Evolutionary conservation across 2,797 vertebrate species (phyloP).

Genomic region (Chelon auratus): DNA sequence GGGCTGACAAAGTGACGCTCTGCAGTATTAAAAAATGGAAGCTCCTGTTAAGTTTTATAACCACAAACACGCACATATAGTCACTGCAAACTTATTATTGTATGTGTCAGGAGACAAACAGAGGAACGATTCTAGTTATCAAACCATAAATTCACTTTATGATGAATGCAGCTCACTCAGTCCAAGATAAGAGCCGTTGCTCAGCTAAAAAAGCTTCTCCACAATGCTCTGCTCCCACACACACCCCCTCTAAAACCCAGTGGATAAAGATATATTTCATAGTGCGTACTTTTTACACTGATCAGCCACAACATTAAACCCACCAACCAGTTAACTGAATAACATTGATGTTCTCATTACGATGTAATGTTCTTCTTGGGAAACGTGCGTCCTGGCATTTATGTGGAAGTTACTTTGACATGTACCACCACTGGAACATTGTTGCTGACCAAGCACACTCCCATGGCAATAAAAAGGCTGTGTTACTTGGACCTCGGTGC

Average conservation of each 20-base stretch:
- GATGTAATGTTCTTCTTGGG: no score
- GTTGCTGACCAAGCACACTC: no score
- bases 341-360: no score
- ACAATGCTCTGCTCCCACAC: neutral
- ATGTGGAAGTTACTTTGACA: no score
- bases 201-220: neutral
- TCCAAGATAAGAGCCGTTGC: neutral
- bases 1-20: neutral
- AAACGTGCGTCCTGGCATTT: no score
- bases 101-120: neutral
- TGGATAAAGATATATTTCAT: neutral
- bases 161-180: neutral
- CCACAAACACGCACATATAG: neutral
- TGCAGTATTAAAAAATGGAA: neutral
- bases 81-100: neutral
- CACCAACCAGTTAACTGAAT: no score
- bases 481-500: no score
- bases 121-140: neutral
- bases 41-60: neutral
- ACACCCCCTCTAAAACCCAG: neutral
- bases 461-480: no score
- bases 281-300: neutral
- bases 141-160: neutral
- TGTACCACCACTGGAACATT: no score
- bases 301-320: no score